Evolutionary conservation across 2,797 vertebrate species (phyloP).

Genomic region (Oreortyx pictus): DNA sequence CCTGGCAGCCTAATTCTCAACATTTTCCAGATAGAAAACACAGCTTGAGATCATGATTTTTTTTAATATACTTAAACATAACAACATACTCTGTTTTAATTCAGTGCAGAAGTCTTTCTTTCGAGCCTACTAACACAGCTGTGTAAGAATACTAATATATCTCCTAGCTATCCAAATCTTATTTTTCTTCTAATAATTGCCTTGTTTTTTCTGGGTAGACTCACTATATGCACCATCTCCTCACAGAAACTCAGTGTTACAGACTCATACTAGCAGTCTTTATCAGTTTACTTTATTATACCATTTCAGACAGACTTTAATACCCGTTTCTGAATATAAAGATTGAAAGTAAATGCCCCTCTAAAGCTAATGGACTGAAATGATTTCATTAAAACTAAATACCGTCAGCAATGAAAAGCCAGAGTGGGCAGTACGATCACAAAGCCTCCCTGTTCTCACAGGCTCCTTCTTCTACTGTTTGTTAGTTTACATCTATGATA

Average conservation of each 20-base stretch:
- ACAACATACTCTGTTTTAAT: slow-evolving; percentile 17
- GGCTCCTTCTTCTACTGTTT: neutral
- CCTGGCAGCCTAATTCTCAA: neutral
- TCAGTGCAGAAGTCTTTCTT: neutral
- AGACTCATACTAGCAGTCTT: neutral
- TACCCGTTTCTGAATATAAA: neutral
- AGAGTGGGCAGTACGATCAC: neutral
- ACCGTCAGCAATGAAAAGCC: neutral
- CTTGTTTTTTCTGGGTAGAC: neutral
- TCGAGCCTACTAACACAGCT: slow-evolving; percentile 42
- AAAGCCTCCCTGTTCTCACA: neutral
- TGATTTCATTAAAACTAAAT: neutral
- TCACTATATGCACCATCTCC: neutral
- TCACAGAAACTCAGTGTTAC: neutral
- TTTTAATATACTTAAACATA: slow-evolving; percentile 13
- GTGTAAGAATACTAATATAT: neutral
- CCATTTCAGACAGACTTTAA: neutral
- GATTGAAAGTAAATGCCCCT: neutral
- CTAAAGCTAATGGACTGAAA: neutral
- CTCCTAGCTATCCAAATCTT: neutral
- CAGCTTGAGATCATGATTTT: slow-evolving; percentile 17
- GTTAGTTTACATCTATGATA: neutral
- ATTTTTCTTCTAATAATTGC: slow-evolving; percentile 6
- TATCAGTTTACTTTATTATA: neutral
- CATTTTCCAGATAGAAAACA: slow-evolving; percentile 21